Base-by-base conservation (phyloP, 2,113 vertebrate species). In the Bujurquina vittata region DNA sequence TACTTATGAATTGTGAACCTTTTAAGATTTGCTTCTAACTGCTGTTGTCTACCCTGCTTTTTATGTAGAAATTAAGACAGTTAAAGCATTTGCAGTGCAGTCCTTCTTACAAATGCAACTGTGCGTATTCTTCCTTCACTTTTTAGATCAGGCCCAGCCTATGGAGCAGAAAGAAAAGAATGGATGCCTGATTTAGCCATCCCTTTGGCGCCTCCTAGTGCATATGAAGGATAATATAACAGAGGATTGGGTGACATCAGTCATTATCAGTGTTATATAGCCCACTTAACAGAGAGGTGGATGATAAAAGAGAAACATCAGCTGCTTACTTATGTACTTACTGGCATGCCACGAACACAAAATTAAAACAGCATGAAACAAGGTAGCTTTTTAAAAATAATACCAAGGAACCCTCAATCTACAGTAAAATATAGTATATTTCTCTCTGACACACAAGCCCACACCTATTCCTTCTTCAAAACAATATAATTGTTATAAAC, bases 161-260 rank as follows among this genome's bases (percentile, higher is more conserved):
- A 17, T 63, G 22, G 17, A 75, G 61, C 72, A 15, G 63, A 46
- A 63, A 9, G 20, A 9, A 12, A 37, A 31, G 18, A 7, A 62
- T 26, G 22, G 31, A 35, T 22, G 23, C 7, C 14, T 35, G 73
- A 43, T 57, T 83, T 80, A 75, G 55, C 37, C 54, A 77, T 62
- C 79, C 56, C 65, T 90, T 84, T 82, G 11, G 40, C 63, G 90
- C 92, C 93, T 89, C 56, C 94, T 86, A 83, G 90, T 87, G 94
- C 15, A 75, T 61, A 67, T 26, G 15, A 55, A 23, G 23, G 20
- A 76, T 82, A 87, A 52, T 91, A 43, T 60, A 75, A 49, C 31
- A 43, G n/a, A 65, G 58, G 55, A 22, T 20, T 74, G 9, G 1
- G 15, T 59, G 12, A 61, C 40, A 17, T 67, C 37, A 69, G 29